phyloP scores from a whole-genome alignment of 2,888 invertebrate species.

The Orchesella flavescens region DNA sequence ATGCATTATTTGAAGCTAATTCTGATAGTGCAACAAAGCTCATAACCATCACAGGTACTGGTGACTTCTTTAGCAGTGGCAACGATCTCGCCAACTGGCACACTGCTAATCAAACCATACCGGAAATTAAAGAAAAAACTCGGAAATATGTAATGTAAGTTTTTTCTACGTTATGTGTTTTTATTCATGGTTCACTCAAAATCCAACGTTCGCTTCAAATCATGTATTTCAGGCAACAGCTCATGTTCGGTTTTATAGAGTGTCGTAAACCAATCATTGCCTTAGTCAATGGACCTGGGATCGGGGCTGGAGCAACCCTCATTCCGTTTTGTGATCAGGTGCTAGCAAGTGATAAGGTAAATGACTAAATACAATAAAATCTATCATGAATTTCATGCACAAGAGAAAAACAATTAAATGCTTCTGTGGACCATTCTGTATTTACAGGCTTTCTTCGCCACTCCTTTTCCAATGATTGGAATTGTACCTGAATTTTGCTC shows the following conservation, averaged over 20 bases:
- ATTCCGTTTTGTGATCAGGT: conserved; percentile 52
- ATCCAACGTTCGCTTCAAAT: too few relatives aligned
- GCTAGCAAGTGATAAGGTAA: conserved; percentile 48
- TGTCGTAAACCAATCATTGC: conserved; percentile 47
- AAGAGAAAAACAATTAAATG: too few relatives aligned
- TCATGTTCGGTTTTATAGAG: conserved; percentile 49
- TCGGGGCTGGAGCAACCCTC: conserved; percentile 39
- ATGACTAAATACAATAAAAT: too few relatives aligned
- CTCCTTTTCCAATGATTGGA: conserved; percentile 29
- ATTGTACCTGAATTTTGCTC: conserved; percentile 52
- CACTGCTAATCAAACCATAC: not conserved
- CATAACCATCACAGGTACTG: conserved; percentile 34
- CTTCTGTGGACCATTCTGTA: too few relatives aligned
- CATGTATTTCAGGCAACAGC: conserved; percentile 6
- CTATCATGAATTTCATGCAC: too few relatives aligned
- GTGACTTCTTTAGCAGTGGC: conserved; percentile 46
- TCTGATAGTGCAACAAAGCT: conserved; percentile 22
- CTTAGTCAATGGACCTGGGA: conserved; percentile 42
- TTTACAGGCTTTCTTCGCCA: conserved; percentile 40
- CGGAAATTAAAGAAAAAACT: conserved; percentile 17
- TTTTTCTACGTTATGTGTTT: not conserved
- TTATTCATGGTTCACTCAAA: too few relatives aligned
- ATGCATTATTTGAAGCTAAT: conserved; percentile 30
- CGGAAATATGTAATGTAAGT: conserved; percentile 50
- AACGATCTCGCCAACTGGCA: conserved; percentile 50